phyloP scores from a whole-genome alignment of 2,113 vertebrate genomes.

The Pachycephala philippinensis region DNA sequence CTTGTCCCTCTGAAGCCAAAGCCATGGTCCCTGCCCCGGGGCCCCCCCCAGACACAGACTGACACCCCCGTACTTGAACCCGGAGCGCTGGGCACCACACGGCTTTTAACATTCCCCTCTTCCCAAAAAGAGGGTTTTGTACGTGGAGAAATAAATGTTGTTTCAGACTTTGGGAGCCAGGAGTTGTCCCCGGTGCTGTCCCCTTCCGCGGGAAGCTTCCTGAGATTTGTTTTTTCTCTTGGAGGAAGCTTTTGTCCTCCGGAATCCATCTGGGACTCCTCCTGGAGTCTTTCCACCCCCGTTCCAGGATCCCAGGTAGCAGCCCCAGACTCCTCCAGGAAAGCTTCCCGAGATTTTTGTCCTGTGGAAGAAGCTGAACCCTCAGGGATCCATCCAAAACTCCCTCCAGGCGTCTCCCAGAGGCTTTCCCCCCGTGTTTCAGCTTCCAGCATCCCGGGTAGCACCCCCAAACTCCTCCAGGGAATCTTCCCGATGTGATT shows the following conservation, averaged over 20 bases:
- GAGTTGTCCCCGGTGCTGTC: not conserved
- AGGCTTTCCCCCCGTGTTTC: not conserved
- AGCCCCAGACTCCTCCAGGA: not conserved
- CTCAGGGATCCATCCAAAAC: not conserved
- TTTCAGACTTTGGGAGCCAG: not conserved
- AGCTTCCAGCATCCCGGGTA: not conserved
- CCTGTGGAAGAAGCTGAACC: not conserved
- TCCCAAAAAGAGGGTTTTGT: not conserved
- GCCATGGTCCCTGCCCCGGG: not conserved
- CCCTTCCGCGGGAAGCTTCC: not conserved
- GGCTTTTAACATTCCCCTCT: not conserved
- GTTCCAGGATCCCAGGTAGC: not conserved
- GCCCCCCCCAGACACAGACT: not conserved
- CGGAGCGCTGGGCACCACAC: accelerated
- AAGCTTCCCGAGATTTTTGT: not conserved
- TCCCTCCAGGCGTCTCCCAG: not conserved
- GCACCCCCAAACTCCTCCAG: not conserved
- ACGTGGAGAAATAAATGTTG: not conserved
- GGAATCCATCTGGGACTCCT: not conserved
- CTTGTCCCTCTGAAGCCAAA: not conserved
- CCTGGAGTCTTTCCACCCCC: not conserved
- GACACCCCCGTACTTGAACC: not conserved
- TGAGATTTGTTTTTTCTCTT: not conserved
- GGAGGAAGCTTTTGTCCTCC: not conserved
- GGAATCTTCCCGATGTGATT: not conserved